Evolutionary conservation across 2,888 invertebrate species (phyloP).

Genomic region (Apamea crenata): DNA sequence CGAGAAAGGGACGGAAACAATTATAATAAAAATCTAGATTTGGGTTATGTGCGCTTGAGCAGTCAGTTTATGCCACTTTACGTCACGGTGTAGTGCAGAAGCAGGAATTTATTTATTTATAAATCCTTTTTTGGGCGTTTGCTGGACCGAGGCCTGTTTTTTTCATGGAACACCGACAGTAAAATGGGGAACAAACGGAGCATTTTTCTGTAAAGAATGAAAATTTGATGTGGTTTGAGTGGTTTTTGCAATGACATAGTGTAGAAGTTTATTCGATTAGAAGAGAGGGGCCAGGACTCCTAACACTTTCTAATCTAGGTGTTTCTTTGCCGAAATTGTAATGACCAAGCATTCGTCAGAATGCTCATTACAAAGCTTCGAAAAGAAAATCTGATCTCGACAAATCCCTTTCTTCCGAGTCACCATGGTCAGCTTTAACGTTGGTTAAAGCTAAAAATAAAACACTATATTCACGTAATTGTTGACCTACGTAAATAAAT

Average conservation of each 20-base stretch:
- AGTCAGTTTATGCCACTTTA: slow-evolving; percentile 65
- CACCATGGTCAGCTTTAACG: background rate
- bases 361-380: background rate
- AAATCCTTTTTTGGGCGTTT: slow-evolving; percentile 57
- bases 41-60: slow-evolving; percentile 73
- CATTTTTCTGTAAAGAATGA: slow-evolving; percentile 45
- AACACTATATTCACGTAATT: too few species aligned
- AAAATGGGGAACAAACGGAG: slow-evolving; percentile 35
- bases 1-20: slow-evolving; percentile 75
- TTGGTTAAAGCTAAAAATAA: too few species aligned
- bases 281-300: too few species aligned
- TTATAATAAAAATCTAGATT: slow-evolving; percentile 78
- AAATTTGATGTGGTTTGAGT: slow-evolving; percentile 39
- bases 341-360: background rate
- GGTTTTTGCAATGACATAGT: slow-evolving; percentile 1
- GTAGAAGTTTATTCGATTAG: background rate
- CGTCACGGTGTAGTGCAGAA: slow-evolving; percentile 58
- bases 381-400: background rate
- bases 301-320: too few species aligned
- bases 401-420: background rate
- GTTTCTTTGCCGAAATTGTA: background rate
- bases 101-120: slow-evolving; percentile 60
- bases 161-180: slow-evolving; percentile 36
- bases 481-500: background rate
- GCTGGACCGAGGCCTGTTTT: slow-evolving; percentile 40